Conservation (phyloP, 2,113 vertebrate genomes). For the Microtus ochrogaster region DNA sequence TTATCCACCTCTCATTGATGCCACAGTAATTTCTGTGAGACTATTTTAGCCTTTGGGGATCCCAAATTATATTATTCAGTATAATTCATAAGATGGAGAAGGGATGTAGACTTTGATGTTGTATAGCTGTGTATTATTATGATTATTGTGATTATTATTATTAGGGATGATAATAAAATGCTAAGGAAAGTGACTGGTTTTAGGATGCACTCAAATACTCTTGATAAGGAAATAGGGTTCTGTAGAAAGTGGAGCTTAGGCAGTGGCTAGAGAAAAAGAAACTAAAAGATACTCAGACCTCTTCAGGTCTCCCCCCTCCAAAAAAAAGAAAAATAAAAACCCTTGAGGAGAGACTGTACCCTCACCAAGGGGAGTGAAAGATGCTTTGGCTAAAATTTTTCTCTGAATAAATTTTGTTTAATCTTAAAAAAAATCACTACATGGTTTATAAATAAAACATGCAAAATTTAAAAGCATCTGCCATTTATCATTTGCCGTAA, state of each 20-base stretch:
- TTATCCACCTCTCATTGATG: neutral
- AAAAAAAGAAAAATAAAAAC: neutral
- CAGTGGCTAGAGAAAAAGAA: neutral
- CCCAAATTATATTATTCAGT: neutral
- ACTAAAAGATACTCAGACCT: neutral
- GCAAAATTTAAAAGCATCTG: neutral
- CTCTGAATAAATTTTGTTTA: neutral
- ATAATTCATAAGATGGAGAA: neutral
- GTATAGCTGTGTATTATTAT: neutral
- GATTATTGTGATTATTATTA: neutral
- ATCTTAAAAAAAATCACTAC: neutral
- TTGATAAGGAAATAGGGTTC: neutral
- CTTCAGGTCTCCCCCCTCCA: neutral
- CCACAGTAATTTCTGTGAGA: neutral
- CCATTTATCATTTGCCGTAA: conserved; percentile 7
- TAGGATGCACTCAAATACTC: neutral
- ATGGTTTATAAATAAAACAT: conserved; percentile 32
- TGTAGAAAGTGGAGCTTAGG: neutral
- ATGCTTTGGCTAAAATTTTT: neutral
- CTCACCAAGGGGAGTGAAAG: neutral
- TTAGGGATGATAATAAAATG: neutral
- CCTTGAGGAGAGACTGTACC: neutral
- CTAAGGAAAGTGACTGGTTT: neutral
- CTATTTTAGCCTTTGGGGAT: neutral
- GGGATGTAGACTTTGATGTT: neutral